A percentile compares a stretch with the other conserved stretches of the same genome.
Conservation (phyloP, 1,140 invertebrate genomes). For the Chironomus tepperi region DNA sequence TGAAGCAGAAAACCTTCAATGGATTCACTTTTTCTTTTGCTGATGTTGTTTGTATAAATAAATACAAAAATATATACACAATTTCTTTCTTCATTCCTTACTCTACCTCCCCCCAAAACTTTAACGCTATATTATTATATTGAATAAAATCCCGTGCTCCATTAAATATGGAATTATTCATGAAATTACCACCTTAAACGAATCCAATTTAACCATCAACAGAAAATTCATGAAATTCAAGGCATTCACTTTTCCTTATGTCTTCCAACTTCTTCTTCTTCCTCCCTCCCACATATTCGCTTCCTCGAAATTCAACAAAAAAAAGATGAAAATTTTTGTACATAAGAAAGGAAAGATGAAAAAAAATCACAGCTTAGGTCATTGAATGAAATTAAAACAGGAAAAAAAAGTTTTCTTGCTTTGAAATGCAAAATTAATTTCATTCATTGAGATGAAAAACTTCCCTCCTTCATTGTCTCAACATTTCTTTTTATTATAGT, state of each 20-base stretch:
- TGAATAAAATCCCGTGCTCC: background rate
- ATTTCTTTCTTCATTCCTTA: no score
- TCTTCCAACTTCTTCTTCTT: background rate
- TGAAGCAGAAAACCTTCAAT: background rate
- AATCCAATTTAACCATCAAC: slow-evolving; percentile 12
- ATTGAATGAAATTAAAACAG: slow-evolving; percentile 21
- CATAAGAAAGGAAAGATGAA: slow-evolving; percentile 5
- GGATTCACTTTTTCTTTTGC: background rate
- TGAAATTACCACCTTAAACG: slow-evolving; percentile 23
- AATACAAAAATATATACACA: slow-evolving; percentile 1
- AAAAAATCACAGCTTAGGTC: slow-evolving; percentile 15
- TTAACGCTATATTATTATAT: background rate
- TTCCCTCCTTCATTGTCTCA: background rate
- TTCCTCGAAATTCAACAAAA: background rate
- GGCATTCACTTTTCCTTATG: background rate
- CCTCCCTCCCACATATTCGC: background rate
- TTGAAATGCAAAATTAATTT: slow-evolving; percentile 11
- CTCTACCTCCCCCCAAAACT: background rate
- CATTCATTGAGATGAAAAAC: background rate
- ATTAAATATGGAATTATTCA: slow-evolving; percentile 21
- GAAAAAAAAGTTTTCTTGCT: background rate
- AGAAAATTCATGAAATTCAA: slow-evolving; percentile 11
- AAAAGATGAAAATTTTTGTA: background rate
- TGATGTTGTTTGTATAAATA: background rate
- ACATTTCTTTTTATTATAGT: background rate